These are phyloP conservation scores for Parauchenoglanis ngamensis DNA, from an alignment of 2,797 vertebrate genomes.

Conservation along the genomic window DNA sequence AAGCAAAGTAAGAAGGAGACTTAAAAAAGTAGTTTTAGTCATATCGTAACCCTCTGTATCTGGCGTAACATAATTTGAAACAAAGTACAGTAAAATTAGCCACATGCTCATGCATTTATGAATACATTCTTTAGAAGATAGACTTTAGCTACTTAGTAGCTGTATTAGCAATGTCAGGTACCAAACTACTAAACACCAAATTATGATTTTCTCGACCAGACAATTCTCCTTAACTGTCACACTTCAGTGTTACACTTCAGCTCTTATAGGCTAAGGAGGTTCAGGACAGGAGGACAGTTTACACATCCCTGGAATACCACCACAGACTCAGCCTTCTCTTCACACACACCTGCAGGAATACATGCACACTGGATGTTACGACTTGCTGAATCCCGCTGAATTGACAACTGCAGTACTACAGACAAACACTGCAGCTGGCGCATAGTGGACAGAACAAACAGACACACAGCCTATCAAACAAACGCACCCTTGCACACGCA, in stretches of 20 bases:
- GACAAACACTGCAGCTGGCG: slow-evolving; percentile 5
- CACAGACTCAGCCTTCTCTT: neutral
- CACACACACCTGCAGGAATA: slow-evolving; percentile 38
- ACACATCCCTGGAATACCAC: slow-evolving; percentile 42
- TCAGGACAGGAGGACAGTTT: slow-evolving; percentile 38
- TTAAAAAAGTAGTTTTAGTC: neutral
- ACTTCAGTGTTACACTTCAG: neutral
- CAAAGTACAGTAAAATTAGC: neutral
- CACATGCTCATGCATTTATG: neutral
- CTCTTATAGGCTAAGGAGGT: slow-evolving; percentile 29
- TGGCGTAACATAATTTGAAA: neutral
- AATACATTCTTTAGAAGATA: neutral
- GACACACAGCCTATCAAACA: neutral
- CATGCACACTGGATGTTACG: slow-evolving; percentile 3
- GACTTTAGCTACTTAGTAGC: neutral
- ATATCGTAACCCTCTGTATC: too few species aligned
- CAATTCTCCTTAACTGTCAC: neutral
- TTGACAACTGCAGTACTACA: neutral
- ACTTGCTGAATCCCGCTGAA: neutral
- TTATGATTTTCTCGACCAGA: slow-evolving; percentile 12
- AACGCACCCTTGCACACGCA: neutral
- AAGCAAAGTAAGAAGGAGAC: neutral
- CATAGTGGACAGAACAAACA: neutral
- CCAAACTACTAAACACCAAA: neutral
- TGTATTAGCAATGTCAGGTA: neutral